Evolutionary conservation across 2,797 vertebrate genomes (phyloP), one percentile per base, ranked within the genome.

Genomic region (Gymnothorax reevesii): DNA sequence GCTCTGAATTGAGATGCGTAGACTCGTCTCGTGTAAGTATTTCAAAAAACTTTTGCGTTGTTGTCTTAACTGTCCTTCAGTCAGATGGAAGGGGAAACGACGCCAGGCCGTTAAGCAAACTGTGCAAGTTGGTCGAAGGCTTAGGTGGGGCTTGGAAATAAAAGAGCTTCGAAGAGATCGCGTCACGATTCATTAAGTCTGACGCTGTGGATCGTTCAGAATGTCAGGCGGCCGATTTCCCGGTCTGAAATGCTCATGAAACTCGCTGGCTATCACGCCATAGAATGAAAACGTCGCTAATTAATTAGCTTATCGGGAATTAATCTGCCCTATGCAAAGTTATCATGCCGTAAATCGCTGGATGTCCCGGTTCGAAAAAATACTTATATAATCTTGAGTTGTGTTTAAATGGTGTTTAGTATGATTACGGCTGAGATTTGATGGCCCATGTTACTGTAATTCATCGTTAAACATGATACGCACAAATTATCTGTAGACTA

Each of bases 101-200:
- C 52, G 66, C 59, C 52, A 60, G n/a, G 42, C 73, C 42, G 20
- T 86, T 33, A 52, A 62, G 33, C 52, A 49, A 77, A 77, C 57
- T 86, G 86, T 86, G 64, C 64, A 80, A 86, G 80, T 86, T 77
- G 83, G 57, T 60, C 73, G 69, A 57, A 71, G 83, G 86, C n/a
- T 87, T 66, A 87, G 86, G 86, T 87, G 86, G 86, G 86, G 86
- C 82, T 87, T 55, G 55, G 71, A 59, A 49, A 25, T 13, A 79
- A 82, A 42, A n/a, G 73, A 55, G 77, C 57, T 82, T 71, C 60
- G 33, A n/a, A 27, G 7, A 73, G 66, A 83, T 86, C 20, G 49
- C n/a, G 33, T 83, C 80, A 25, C 80, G 20, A 86, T 52, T 60
- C 62, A 83, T 12, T 59, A 82, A 22, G 57, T 59, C 4, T 80